phyloP scores from a whole-genome alignment of 2,113 vertebrate genomes.

The Leptodactylus fuscus region DNA sequence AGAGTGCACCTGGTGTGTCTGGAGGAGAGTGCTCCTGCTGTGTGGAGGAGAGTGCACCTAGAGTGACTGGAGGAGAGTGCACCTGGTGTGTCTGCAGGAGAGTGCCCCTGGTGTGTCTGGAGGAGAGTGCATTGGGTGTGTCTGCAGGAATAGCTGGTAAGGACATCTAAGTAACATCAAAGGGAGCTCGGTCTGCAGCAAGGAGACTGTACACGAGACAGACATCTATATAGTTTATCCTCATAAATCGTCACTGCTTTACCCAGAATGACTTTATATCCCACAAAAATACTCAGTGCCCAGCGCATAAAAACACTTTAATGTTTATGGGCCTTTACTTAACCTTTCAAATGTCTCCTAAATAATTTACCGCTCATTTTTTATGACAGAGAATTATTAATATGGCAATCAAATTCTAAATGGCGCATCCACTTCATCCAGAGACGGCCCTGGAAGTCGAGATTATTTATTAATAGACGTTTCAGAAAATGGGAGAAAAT shows the following conservation, averaged over 20 bases:
- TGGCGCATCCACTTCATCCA: slow-evolving; percentile 44
- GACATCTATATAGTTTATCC: background rate
- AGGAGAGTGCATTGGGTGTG: background rate
- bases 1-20: no score
- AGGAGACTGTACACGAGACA: no score
- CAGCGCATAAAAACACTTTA: slow-evolving; percentile 29
- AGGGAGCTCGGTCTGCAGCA: background rate
- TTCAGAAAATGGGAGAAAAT: slow-evolving; percentile 47
- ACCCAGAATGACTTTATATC: slow-evolving; percentile 6
- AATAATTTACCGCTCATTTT: slow-evolving; percentile 41
- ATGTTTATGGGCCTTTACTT: slow-evolving; percentile 51
- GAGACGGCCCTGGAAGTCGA: slow-evolving; percentile 40
- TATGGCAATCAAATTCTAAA: slow-evolving; percentile 53
- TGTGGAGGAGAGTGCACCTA: no score
- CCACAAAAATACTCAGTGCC: background rate
- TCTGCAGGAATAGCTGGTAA: background rate
- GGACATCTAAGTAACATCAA: background rate
- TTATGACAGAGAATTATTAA: slow-evolving; percentile 59
- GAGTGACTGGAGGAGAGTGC: no score
- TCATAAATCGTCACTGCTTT: background rate
- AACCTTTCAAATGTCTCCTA: slow-evolving; percentile 53
- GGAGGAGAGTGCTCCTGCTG: no score
- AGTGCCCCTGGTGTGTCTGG: background rate
- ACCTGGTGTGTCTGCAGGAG: background rate
- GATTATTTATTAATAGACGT: slow-evolving; percentile 58